A percentile compares a stretch with the other conserved stretches of the same genome.
These are phyloP conservation scores for Esox niger DNA, from an alignment of 2,113 vertebrate genomes.

Conservation along the genomic window DNA sequence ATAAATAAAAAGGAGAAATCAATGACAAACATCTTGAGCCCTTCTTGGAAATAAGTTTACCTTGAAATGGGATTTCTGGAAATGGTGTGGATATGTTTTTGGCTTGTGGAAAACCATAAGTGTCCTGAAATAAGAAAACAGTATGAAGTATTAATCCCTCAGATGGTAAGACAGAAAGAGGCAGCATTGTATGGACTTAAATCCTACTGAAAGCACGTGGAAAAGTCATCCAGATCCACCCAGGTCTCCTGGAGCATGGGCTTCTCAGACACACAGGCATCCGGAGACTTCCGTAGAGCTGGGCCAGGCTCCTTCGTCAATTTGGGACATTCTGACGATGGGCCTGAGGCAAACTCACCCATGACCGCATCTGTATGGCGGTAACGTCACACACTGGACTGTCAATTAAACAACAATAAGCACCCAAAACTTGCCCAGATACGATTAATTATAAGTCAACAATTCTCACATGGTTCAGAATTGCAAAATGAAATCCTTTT, in stretches of 20 bases:
- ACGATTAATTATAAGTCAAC: too few relatives aligned
- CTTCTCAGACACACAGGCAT: conserved; percentile 43
- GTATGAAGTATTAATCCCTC: background rate
- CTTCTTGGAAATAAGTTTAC: conserved; percentile 36
- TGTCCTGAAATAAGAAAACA: conserved; percentile 65
- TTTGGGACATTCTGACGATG: background rate
- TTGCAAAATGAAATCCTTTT: too few relatives aligned
- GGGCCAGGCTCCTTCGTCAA: conserved; percentile 41
- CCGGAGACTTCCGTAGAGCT: conserved; percentile 48
- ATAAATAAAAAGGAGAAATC: too few relatives aligned
- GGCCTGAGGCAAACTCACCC: background rate
- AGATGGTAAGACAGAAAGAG: background rate
- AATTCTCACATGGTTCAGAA: too few relatives aligned
- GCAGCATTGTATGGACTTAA: background rate
- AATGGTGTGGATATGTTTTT: conserved; percentile 69
- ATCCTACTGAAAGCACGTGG: conserved; percentile 87
- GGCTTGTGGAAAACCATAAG: conserved; percentile 84
- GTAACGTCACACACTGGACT: background rate
- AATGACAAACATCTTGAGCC: background rate
- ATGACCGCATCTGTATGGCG: background rate
- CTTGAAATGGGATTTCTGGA: conserved; percentile 77
- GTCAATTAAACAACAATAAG: too few relatives aligned
- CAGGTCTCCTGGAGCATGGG: conserved; percentile 75
- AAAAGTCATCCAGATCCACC: conserved; percentile 86
- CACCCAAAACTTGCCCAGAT: too few relatives aligned